Evolutionary conservation across 2,888 invertebrate species (phyloP).

Genomic region (Hoplodrina ambigua): DNA sequence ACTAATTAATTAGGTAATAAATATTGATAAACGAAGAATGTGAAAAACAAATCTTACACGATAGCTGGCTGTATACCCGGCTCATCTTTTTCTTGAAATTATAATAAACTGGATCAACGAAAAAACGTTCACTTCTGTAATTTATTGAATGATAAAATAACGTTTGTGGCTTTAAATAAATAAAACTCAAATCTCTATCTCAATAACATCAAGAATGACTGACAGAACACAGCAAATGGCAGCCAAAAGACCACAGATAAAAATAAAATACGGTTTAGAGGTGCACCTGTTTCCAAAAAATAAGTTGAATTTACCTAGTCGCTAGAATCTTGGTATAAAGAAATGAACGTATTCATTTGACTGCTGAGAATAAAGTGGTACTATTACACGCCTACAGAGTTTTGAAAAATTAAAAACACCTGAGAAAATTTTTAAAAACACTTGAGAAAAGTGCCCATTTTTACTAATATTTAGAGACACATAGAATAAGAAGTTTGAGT

Average conservation of each 20-base stretch:
- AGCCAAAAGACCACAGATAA: conserved; percentile 70
- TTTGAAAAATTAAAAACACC: too few species aligned
- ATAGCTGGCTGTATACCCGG: conserved; percentile 69
- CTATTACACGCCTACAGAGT: too few species aligned
- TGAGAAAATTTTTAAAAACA: too few species aligned
- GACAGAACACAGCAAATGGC: conserved; percentile 87
- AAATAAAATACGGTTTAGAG: conserved; percentile 27
- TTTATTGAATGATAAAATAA: conserved; percentile 61
- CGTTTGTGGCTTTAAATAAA: conserved; percentile 57
- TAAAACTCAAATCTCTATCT: conserved; percentile 73
- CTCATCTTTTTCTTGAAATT: conserved; percentile 69
- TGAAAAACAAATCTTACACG: conserved; percentile 78
- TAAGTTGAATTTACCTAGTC: too few species aligned
- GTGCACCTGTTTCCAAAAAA: neutral
- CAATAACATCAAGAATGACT: conserved; percentile 88
- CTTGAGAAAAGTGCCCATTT: too few species aligned
- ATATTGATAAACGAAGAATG: conserved; percentile 56
- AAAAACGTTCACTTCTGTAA: conserved; percentile 64
- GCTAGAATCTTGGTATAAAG: too few species aligned
- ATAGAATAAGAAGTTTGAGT: too few species aligned
- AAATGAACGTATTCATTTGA: too few species aligned
- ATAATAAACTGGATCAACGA: conserved; percentile 61
- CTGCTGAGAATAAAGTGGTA: too few species aligned
- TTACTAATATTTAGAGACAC: too few species aligned
- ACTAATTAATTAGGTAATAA: conserved; percentile 49